Evolutionary conservation across 2,797 vertebrate genomes (phyloP).

Genomic region (Botia kubotai): DNA sequence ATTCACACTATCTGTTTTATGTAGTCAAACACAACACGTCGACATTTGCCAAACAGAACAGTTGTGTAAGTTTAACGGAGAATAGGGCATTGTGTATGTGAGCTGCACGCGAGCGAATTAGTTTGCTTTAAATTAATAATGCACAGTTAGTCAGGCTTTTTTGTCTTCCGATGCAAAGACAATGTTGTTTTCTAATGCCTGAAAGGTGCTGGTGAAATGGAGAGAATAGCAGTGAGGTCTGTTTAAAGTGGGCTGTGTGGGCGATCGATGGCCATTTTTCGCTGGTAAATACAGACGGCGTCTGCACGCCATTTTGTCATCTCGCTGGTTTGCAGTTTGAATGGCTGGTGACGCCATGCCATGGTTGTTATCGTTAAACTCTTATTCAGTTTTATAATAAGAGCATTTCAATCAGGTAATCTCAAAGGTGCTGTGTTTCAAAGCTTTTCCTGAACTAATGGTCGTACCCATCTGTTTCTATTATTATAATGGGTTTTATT

Average conservation of each 20-base stretch:
- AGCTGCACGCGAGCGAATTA: background rate
- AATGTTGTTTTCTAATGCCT: background rate
- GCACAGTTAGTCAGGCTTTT: background rate
- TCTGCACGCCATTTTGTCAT: conserved; percentile 41
- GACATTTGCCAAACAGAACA: conserved; percentile 35
- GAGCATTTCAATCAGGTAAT: background rate
- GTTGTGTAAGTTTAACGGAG: conserved; percentile 24
- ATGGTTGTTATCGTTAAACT: conserved; percentile 5
- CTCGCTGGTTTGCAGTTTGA: conserved; percentile 40
- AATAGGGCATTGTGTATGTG: conserved; percentile 16
- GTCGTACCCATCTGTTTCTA: background rate
- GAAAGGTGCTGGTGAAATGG: background rate
- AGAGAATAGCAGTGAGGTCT: background rate
- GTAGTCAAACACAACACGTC: conserved; percentile 30
- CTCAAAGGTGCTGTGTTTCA: background rate
- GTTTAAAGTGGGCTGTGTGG: background rate
- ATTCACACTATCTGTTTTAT: conserved; percentile 21
- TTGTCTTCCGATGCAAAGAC: no score
- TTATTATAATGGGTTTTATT: background rate
- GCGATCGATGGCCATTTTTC: conserved; percentile 12
- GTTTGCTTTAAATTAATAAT: conserved; percentile 7
- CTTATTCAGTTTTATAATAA: background rate
- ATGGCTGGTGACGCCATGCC: conserved; percentile 43
- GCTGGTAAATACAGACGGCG: conserved; percentile 30
- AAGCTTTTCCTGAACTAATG: background rate